Base-by-base conservation (phyloP, 2,113 vertebrate species). In the Ginglymostoma cirratum region DNA sequence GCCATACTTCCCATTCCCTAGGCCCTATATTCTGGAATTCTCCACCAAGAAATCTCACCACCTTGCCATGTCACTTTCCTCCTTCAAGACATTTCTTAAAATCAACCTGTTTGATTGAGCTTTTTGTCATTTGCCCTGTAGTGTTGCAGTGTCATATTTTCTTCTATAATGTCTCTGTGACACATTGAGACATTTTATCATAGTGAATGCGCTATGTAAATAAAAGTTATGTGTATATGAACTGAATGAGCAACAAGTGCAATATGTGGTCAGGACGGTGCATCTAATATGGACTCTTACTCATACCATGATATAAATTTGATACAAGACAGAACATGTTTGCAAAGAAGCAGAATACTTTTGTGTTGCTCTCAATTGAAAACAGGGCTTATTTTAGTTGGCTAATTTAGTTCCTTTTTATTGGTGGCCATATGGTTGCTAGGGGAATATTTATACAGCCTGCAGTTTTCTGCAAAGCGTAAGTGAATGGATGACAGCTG, bases 401-500 rank as follows among this genome's bases (percentile, higher is more conserved):
- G 93, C 69, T 70, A 95, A 95, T 95, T 95, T 21, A 48, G 92
- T 67, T 72, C 45, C 30, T 67, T 61, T 76, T 72, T 52, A 95
- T 72, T 48, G 69, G 65, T 93, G n/a, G 66, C n/a, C 61, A 93
- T 38, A 65, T 76, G 69, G 94, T 48, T 95, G 94, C 94, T 52
- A 30, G 23, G 93, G 94, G 42, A 72, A 76, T 95, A 72, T 95
- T 70, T 70, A 24, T 72, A 34, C 69, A 72, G 67, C 69, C 48
- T 95, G 94, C 94, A 95, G 27, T 70, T 95, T 72, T 95, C 42
- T 95, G 42, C 67, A 48, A 69, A 12, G 24, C 45, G 27, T 72
- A 34, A 69, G 52, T 95, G 66, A 52, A 72, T 69, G 94, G 94
- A 52, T 70, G 42, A 95, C 42, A 95, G 94, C 69, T 95, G 94